Base-by-base conservation (phyloP, 2,797 vertebrate species). In the Takifugu ocellatus region DNA sequence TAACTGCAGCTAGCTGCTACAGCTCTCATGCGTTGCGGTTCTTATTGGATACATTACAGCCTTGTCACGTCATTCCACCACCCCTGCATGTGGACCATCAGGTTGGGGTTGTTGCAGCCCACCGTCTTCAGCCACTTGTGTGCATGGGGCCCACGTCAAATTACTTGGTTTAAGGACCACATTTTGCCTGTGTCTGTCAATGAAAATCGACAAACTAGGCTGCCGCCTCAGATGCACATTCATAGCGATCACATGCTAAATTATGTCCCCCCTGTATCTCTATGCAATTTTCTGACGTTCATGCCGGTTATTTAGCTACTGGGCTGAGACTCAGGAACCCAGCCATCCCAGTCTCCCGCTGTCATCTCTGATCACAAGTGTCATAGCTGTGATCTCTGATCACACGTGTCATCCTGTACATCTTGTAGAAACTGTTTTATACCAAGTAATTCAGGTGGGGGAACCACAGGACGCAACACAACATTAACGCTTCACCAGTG, bases 251-350 rank as follows among this genome's bases (percentile, higher is more conserved):
- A 75, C 73, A 70, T 60, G 60, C 70, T 79, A 68, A 21, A 49
- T 59, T 68, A 48, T 2, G 36, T 58, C 21, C 59, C 67, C 52
- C 2, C 42, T 58, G 68, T 81, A 84, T 83, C 79, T 89, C 90
- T 92, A 92, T 92, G 91, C 91, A 92, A 92, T 85, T 82, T 79
- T 86, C 68, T 82, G 84, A 83, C 62, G 59, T 62, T 88, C 82
- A 70, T 59, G 68, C 85, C 80, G 70, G 73, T 81, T 77, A 73
- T 75, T 51, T 66, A 81, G 66, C 72, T 82, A 79, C 82, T 84
- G 87, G 85, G 83, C 86, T 66, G 55, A 74, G 79, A 83, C 85
- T 90, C 87, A 87, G 86, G 88, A 88, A 89, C 60, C 69, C 70
- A 76, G 68, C 63, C 60, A 46, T 75, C 60, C 59, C 61, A 21